Percentiles rank a stretch among this genome's conserved stretches.
Conservation (phyloP, 1,140 invertebrate species). For the Ctenoplectra terminalis region DNA sequence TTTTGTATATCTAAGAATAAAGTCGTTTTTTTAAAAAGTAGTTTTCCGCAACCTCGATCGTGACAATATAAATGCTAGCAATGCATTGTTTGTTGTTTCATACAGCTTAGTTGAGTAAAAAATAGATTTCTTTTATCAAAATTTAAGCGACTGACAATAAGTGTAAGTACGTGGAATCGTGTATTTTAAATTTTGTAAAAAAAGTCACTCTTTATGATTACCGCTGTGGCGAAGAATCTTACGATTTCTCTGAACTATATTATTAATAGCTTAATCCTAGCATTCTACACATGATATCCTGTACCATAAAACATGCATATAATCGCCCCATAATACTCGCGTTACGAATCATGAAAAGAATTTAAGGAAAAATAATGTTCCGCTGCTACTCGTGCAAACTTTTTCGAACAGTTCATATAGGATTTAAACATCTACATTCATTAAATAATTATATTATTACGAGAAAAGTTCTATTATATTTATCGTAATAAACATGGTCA, state of each 20-base stretch:
- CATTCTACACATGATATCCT: neutral
- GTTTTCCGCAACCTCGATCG: too few relatives aligned
- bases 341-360: neutral
- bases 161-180: neutral
- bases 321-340: neutral
- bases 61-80: too few relatives aligned
- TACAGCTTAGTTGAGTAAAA: neutral
- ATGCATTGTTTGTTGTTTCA: neutral
- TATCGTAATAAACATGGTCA: too few relatives aligned
- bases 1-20: too few relatives aligned
- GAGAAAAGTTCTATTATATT: too few relatives aligned
- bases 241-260: neutral
- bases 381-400: neutral
- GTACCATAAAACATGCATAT: neutral
- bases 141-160: too few relatives aligned
- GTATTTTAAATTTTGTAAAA: neutral
- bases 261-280: neutral
- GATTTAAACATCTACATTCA: too few relatives aligned
- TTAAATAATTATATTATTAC: too few relatives aligned
- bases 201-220: neutral
- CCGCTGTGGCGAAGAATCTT: neutral
- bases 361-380: neutral
- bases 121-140: neutral
- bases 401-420: neutral
- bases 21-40: too few relatives aligned